A percentile compares a stretch with the other conserved stretches of the same genome.
These are phyloP conservation scores for Chunga burmeisteri DNA, from an alignment of 2,113 vertebrate genomes.

Conservation along the genomic window DNA sequence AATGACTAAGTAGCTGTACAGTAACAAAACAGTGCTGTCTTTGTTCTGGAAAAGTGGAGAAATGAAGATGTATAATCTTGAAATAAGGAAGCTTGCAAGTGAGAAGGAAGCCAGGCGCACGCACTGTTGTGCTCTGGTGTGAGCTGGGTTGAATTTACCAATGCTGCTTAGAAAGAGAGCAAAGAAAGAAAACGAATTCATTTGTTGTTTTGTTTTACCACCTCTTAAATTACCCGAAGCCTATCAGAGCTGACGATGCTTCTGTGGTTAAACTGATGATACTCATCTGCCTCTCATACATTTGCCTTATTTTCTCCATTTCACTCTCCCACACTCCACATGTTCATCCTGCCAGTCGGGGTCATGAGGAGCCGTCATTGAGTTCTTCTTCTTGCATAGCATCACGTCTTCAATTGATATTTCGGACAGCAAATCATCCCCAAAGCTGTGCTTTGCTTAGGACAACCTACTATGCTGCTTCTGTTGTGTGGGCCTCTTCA, in stretches of 20 bases:
- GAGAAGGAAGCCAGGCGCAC: background rate
- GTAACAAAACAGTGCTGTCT: slow-evolving; percentile 25
- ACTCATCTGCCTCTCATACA: background rate
- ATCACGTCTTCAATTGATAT: background rate
- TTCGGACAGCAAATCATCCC: background rate
- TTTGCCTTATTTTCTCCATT: background rate
- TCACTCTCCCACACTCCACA: background rate
- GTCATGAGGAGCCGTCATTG: background rate
- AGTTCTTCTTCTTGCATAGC: background rate
- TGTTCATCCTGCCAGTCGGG: background rate
- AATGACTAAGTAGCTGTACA: slow-evolving; percentile 21
- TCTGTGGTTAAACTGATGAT: background rate
- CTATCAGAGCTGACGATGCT: background rate
- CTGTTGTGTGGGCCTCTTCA: background rate
- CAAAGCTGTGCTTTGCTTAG: background rate
- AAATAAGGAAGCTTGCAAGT: background rate
- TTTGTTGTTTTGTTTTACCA: background rate
- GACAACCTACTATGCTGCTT: background rate
- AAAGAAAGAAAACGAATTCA: background rate
- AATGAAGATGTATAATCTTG: slow-evolving; percentile 10
- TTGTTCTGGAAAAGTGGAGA: slow-evolving; percentile 41
- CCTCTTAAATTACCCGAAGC: background rate
- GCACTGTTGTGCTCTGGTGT: background rate
- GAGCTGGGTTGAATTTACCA: background rate
- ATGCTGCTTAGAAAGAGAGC: background rate